Base-by-base conservation (phyloP, 37 sponge, comb jelly and placozoan species). In the Mnemiopsis leidyi region DNA sequence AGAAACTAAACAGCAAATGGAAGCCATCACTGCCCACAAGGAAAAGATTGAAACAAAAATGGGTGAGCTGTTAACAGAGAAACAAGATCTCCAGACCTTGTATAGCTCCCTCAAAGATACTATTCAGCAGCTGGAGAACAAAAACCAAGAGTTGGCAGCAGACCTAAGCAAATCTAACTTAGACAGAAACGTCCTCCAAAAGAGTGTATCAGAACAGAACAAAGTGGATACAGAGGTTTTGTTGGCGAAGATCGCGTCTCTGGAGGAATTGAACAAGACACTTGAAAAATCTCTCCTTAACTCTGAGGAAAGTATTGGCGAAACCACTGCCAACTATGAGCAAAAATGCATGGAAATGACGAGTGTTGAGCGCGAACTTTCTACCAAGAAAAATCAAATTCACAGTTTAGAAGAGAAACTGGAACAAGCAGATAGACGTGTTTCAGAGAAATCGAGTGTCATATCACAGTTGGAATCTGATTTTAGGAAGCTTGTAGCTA, bases 301-400 rank as follows among this genome's bases (percentile, higher is more conserved):
- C 26, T 85, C 90, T 26, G 61, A 85, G 26, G 90, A 85, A 29
- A 28, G 23, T 36, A 40, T 38, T 20, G 90, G 40, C 1, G 90
- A 85, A 40, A n/a, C 39, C 0, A 85, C 90, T n/a, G 90, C 90
- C 18, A 39, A 85, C n/a, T 40, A 28, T n/a, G 90, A 85, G 24
- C 90, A 40, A 3, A 85, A 85, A 39, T 40, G 61, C n/a, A 3
- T 38, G 28, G 90, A 85, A 85, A 26, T 85, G 0, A 39, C 90
- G 1, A 23, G 26, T 39, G n/a, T 38, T 38, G 90, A 85, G 48
- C 40, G 35, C 38, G 90, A 85, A 39, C 40, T 85, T 29, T 85
- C 61, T 5, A 25, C 23, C 29, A 85, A 85, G 61, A 85, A 85
- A 26, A 21, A 3, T 1, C 90, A 39, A 1, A 85, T 85, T 38